Evolutionary conservation across 2,888 invertebrate species (phyloP).

Genomic region (Bimastos eiseni): DNA sequence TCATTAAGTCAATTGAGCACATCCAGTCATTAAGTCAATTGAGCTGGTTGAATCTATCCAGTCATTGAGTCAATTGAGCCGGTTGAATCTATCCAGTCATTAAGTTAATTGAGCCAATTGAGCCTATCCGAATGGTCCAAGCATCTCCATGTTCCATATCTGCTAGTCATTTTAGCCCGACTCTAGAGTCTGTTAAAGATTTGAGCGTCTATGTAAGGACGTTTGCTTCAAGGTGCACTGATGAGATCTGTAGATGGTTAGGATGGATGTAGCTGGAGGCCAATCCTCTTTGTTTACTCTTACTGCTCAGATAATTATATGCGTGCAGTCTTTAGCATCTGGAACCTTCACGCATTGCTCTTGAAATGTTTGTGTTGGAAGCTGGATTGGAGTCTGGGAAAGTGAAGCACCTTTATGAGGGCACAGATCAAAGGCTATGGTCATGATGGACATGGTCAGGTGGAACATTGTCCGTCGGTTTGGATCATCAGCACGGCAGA

Average conservation of each 20-base stretch:
- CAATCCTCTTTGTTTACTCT: background rate
- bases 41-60: no score
- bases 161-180: background rate
- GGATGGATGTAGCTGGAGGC: background rate
- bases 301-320: background rate
- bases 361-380: background rate
- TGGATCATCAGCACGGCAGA: background rate
- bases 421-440: background rate
- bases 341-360: background rate
- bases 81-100: no score
- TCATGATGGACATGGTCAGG: background rate
- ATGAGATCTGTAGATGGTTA: background rate
- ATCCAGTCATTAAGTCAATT: no score
- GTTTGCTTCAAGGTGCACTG: background rate
- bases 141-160: background rate
- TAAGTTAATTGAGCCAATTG: no score
- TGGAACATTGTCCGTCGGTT: background rate
- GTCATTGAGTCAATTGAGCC: no score
- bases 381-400: background rate
- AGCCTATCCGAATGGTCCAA: background rate
- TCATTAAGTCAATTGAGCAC: no score
- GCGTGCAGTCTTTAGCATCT: background rate
- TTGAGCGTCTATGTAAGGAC: background rate
- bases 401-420: constrained; percentile 4
- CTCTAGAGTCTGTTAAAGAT: background rate